These are phyloP conservation scores for Herpetotheres cachinnans DNA, from an alignment of 2,113 vertebrate genomes.

Conservation along the genomic window DNA sequence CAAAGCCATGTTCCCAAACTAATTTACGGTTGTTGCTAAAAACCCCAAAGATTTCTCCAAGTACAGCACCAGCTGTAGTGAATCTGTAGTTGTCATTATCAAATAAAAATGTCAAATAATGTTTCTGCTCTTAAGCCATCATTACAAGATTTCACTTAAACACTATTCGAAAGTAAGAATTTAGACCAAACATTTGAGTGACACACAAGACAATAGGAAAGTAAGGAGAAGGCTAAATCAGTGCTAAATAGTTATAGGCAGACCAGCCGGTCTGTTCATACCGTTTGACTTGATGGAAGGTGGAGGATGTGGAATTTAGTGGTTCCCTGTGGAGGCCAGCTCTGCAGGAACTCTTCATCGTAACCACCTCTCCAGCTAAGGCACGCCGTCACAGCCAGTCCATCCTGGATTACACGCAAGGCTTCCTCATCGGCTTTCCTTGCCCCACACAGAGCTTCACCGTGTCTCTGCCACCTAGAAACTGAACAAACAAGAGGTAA, in stretches of 20 bases:
- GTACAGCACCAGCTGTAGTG: not conserved
- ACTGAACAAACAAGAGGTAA: not conserved
- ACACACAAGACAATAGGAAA: rapidly evolving
- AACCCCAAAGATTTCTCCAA: constrained; percentile 2
- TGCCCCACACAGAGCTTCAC: not conserved
- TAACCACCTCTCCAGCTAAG: constrained; percentile 72
- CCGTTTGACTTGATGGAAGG: constrained; percentile 76
- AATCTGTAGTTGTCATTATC: not conserved
- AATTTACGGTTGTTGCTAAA: constrained; percentile 18
- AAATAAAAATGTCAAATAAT: not conserved
- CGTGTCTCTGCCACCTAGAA: constrained; percentile 37
- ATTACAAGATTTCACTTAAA: not conserved
- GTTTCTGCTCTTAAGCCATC: not conserved
- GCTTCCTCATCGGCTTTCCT: not conserved
- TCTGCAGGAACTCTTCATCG: constrained; percentile 76
- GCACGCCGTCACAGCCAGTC: constrained; percentile 72
- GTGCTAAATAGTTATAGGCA: not conserved
- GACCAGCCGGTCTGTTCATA: not conserved
- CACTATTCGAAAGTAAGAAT: not conserved
- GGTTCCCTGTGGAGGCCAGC: constrained; percentile 81
- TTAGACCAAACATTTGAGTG: not conserved
- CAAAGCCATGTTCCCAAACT: constrained; percentile 10
- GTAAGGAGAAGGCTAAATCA: not conserved
- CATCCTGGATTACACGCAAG: constrained; percentile 1
- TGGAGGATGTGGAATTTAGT: constrained; percentile 62